phyloP scores from a whole-genome alignment of 1,140 invertebrate genomes.

The Choristoneura fumiferana region DNA sequence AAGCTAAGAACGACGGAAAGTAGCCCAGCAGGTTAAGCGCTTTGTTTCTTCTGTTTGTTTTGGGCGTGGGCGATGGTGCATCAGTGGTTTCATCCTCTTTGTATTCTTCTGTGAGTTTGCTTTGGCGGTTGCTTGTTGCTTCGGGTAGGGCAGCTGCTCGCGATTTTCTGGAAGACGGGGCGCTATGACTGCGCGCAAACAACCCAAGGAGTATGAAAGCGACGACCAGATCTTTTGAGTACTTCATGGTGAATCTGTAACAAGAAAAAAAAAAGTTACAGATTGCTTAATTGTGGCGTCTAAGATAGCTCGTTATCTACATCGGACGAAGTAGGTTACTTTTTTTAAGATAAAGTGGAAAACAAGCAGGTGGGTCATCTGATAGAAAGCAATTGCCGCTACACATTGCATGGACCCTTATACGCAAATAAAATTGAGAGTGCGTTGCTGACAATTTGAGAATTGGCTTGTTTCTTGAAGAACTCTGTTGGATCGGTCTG shows the following conservation, averaged over 20 bases:
- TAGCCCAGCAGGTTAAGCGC: slow-evolving; percentile 70
- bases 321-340: too few relatives aligned
- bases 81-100: slow-evolving; percentile 35
- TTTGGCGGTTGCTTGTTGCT: slow-evolving; percentile 40
- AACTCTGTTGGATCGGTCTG: too few relatives aligned
- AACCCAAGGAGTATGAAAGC: slow-evolving; percentile 40
- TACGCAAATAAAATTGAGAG: too few relatives aligned
- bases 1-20: slow-evolving; percentile 65
- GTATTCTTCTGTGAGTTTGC: slow-evolving; percentile 58
- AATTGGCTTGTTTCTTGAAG: too few relatives aligned
- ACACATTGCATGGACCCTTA: too few relatives aligned
- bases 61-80: slow-evolving; percentile 36
- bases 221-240: slow-evolving; percentile 38
- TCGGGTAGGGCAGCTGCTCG: slow-evolving; percentile 46
- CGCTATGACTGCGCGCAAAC: slow-evolving; percentile 42
- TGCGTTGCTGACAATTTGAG: too few relatives aligned
- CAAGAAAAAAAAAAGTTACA: slow-evolving; percentile 25
- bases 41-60: slow-evolving; percentile 65
- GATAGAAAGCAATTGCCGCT: too few relatives aligned
- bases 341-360: too few relatives aligned
- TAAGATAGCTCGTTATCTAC: too few relatives aligned
- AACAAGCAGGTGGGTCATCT: too few relatives aligned
- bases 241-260: slow-evolving; percentile 59
- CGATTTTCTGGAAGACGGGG: slow-evolving; percentile 53
- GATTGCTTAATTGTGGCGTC: too few relatives aligned